These are phyloP conservation scores for Thalassoma bifasciatum DNA, from an alignment of 2,113 vertebrate genomes.

Conservation along the genomic window DNA sequence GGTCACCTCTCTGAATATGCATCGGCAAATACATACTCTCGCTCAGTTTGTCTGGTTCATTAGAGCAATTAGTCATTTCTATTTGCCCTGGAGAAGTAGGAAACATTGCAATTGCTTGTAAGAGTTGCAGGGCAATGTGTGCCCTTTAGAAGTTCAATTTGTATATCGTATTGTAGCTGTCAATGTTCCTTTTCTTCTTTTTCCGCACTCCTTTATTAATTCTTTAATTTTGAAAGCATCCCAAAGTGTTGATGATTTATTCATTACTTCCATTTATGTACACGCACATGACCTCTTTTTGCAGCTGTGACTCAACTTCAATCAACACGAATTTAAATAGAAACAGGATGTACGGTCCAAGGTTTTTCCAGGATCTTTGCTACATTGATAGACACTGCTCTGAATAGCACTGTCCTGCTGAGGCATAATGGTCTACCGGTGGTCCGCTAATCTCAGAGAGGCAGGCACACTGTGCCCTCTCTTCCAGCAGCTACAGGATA, in stretches of 20 bases:
- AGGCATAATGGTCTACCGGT: conserved; percentile 60
- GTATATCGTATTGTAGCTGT: neutral
- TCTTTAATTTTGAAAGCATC: neutral
- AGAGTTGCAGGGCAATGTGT: conserved; percentile 10
- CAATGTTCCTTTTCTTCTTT: neutral
- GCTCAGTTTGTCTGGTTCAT: conserved; percentile 23
- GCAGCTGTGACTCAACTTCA: conserved; percentile 9
- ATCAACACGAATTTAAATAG: conserved; percentile 17
- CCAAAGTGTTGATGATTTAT: neutral
- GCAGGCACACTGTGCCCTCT: conserved; percentile 65
- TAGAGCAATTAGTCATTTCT: conserved; percentile 24
- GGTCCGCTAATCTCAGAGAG: conserved; percentile 74
- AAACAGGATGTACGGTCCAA: conserved; percentile 50
- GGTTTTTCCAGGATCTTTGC: conserved; percentile 56
- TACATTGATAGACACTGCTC: conserved; percentile 55
- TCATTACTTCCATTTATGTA: conserved; percentile 11
- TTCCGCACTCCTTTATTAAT: neutral
- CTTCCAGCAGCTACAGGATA: conserved; percentile 73
- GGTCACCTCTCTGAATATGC: conserved; percentile 36
- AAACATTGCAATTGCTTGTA: conserved; percentile 9
- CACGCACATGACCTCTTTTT: conserved; percentile 15
- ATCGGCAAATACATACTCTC: neutral
- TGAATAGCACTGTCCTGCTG: conserved; percentile 60
- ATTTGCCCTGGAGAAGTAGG: neutral
- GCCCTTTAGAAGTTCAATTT: conserved; percentile 14